Conservation (phyloP, 2,888 invertebrate species). For the Volucella inanis region DNA sequence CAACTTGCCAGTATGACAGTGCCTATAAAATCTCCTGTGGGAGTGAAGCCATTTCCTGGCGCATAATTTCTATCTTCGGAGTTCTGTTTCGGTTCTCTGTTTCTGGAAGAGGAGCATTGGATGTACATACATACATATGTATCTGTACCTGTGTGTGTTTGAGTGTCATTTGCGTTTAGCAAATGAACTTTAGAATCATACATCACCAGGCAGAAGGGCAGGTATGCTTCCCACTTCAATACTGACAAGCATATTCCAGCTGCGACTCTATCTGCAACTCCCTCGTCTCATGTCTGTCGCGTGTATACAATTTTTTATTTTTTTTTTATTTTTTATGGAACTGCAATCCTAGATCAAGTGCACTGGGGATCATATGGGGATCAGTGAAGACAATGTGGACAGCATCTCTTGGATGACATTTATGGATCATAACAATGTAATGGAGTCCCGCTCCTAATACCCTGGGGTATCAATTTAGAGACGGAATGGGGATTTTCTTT, state of each 20-base stretch:
- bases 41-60: slow-evolving; percentile 73
- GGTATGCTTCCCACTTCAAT: slow-evolving; percentile 45
- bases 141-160: slow-evolving; percentile 24
- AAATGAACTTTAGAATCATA: slow-evolving; percentile 72
- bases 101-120: background rate
- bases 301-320: slow-evolving; percentile 5
- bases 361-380: slow-evolving; percentile 24
- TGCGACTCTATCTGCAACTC: slow-evolving; percentile 5
- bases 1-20: slow-evolving; percentile 3
- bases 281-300: slow-evolving; percentile 17
- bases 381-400: slow-evolving; percentile 45
- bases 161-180: slow-evolving; percentile 70
- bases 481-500: slow-evolving; percentile 10
- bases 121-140: background rate
- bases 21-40: slow-evolving; percentile 63
- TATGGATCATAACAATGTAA: slow-evolving; percentile 83
- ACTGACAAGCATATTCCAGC: background rate
- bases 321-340: slow-evolving; percentile 7
- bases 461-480: slow-evolving; percentile 82
- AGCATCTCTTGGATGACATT: slow-evolving; percentile 80
- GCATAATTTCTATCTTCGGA: slow-evolving; percentile 67
- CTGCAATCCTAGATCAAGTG: slow-evolving; percentile 66
- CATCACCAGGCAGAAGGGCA: slow-evolving; percentile 57
- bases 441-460: slow-evolving; percentile 75
- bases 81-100: slow-evolving; percentile 25